phyloP scores from a whole-genome alignment of 2,113 vertebrate species.

The Hiodon tergisus region DNA sequence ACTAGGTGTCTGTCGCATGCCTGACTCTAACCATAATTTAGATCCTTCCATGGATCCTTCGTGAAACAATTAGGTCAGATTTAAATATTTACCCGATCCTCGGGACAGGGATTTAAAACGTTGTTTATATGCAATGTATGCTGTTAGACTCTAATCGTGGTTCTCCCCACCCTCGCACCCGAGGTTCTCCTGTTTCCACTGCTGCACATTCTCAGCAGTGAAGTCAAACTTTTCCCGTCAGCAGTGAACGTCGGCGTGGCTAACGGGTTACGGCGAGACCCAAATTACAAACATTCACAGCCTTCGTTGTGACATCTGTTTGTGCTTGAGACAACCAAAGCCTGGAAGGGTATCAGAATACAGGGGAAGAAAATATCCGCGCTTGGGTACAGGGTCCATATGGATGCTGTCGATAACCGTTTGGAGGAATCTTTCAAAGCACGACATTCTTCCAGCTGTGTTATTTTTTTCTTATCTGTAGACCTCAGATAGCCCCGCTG shows the following conservation, averaged over 20 bases:
- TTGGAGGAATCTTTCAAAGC: conserved; percentile 42
- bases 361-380: conserved; percentile 33
- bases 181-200: neutral
- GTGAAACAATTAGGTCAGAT: neutral
- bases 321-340: conserved; percentile 13
- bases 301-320: conserved; percentile 38
- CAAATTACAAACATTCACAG: conserved; percentile 45
- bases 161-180: neutral
- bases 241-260: conserved; percentile 38
- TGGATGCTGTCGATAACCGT: conserved; percentile 47
- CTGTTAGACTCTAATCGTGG: neutral
- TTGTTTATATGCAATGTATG: neutral
- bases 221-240: conserved; percentile 31
- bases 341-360: conserved; percentile 43
- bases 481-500: too few species aligned
- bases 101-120: neutral
- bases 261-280: conserved; percentile 41
- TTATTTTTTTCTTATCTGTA: conserved; percentile 40
- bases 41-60: neutral
- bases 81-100: neutral
- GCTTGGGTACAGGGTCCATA: conserved; percentile 48
- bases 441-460: conserved; percentile 33
- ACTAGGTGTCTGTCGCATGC: neutral
- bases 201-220: conserved; percentile 4
- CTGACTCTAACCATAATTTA: too few species aligned